Evolutionary conservation across 2,113 vertebrate species (phyloP), one percentile per base, ranked within the genome.

Genomic region (Epinephelus cyanopodus): DNA sequence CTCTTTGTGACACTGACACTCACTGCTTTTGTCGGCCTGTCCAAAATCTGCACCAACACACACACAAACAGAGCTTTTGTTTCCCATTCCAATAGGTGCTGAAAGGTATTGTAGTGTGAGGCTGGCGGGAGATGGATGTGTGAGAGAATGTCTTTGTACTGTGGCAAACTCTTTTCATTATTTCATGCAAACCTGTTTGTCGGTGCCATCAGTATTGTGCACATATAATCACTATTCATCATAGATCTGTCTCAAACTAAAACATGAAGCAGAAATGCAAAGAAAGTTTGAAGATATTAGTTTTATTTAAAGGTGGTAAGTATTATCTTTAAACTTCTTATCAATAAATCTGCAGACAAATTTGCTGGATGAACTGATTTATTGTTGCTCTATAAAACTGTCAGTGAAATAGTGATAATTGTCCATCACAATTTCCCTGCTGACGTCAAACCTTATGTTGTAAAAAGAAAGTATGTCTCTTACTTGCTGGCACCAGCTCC

Each of bases 11-110:
- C 13, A 18, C 33, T 13, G 45, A 70, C 53, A 47, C 73, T 76
- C 56, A 14, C 18, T 14, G 45, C 17, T 27, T 84, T 81, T 81
- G 74, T 77, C 53, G 9, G 5, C 53, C 39, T 57, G 61, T 58
- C 78, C 1, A 33, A 50, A 50, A 19, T 11, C 48, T 21, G 3
- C 15, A 3, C 4, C 61, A 58, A 48, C 33, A 0, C 66, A 42
- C 53, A 74, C 58, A 58, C 2, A 1, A 0, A 0, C 21, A 27
- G 7, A 63, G 18, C 57, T 75, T 82, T 69, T 81, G 65, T 83
- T 18, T 10, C 12, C 33, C 18, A 18, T 7, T 66, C 48, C 47
- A 79, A 73, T 63, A 70, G 74, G 77, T 64, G 85, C 23, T 82
- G 74, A 88, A 69, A 88, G 74, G 77, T 68, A 10, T 47, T 70